Base-by-base conservation (phyloP, 1,140 invertebrate species). In the Drosophila eugracilis region DNA sequence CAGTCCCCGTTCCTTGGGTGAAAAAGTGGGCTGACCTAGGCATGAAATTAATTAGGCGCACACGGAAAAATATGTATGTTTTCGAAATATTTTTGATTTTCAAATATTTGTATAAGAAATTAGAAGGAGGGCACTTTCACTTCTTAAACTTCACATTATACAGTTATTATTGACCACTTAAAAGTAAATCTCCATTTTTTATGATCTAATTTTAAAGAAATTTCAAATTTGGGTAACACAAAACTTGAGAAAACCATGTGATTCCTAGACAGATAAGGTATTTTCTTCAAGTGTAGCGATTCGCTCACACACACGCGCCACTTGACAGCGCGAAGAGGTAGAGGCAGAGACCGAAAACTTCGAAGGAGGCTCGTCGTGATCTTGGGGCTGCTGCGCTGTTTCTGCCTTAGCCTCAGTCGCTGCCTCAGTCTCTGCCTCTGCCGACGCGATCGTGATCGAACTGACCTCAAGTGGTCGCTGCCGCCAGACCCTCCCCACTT, bases 331-430 rank as follows among this genome's bases (percentile, higher is more conserved):
- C 37, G 6, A 44, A 53, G 37, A 22, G 47, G 63, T 53, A 22
- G 47, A 28, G 48, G 28, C 30, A 26, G 36, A 50, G 62, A 67
- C 44, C 63, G 7, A 66, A 67, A 66, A 52, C 73, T 45, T 28
- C 50, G 65, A 78, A 86, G 83, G 83, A 83, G 83, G 83, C 83
- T 86, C 83, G 83, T 88, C 80, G 72, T 34, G 58, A 69, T 71
- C 60, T 54, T 50, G 50, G 41, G 36, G 50, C 19, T 41, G 76
- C 80, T 73, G 80, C 54, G 58, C 60, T 42, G 44, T 30, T 19
- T 12, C 28, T 15, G 22, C 3, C 3, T 1, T 15, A 15, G 19
- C n/a, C 53, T 6, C 55, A 1, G 55, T 39, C 17, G n/a, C 22
- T 0, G 22, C n/a, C 19, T n/a, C 26, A 10, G 36, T 3, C 26